phyloP scores from a whole-genome alignment of 2,888 invertebrate species.

The Antitype chi region DNA sequence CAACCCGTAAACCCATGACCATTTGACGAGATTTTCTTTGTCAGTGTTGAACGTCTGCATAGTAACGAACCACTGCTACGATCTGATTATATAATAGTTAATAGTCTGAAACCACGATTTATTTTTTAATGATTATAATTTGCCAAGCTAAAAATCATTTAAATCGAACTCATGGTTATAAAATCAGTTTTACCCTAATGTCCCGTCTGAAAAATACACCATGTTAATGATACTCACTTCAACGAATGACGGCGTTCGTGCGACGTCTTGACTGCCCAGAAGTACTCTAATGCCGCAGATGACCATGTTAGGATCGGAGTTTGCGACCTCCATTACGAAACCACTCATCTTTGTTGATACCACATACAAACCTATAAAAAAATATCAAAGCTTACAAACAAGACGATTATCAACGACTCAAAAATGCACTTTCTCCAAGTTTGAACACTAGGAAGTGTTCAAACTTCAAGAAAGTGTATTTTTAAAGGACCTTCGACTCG shows the following conservation, averaged over 20 bases:
- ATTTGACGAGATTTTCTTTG: neutral
- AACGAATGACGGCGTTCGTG: conserved; percentile 94
- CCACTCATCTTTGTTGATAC: conserved; percentile 97
- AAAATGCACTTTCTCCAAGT: neutral
- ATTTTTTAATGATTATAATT: neutral
- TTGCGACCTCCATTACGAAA: conserved; percentile 96
- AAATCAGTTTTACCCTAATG: neutral
- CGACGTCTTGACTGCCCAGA: conserved; percentile 95
- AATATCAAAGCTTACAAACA: neutral
- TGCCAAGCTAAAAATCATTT: neutral
- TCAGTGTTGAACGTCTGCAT: neutral
- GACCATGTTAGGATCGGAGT: conserved; percentile 96
- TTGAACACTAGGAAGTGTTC: neutral
- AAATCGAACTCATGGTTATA: neutral
- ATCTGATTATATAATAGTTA: neutral
- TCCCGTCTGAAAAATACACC: neutral
- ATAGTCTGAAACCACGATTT: neutral
- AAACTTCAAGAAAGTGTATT: too few relatives aligned
- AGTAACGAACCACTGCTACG: neutral
- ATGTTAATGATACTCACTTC: conserved; percentile 87
- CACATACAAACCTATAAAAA: conserved; percentile 94
- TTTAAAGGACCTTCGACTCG: too few relatives aligned
- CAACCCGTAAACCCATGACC: neutral
- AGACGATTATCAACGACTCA: neutral
- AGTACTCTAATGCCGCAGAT: conserved; percentile 97